Evolutionary conservation across 2,113 vertebrate genomes (phyloP).

Genomic region (Panthera tigris): DNA sequence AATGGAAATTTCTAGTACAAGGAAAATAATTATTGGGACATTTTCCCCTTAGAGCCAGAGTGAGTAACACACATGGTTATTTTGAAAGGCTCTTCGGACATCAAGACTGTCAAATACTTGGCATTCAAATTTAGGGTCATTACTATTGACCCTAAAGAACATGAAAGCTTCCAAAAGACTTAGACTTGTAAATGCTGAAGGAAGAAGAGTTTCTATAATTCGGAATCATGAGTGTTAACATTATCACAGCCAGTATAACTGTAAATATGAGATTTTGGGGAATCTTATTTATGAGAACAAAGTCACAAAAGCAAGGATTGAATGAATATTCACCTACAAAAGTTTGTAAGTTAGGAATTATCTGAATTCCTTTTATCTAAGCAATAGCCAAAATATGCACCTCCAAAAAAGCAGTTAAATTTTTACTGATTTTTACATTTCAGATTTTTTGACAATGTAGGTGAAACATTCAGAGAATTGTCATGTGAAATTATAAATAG

Average conservation of each 20-base stretch:
- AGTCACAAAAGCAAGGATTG: not conserved
- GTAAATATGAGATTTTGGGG: not conserved
- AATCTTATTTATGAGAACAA: constrained; percentile 19
- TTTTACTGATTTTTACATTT: constrained; percentile 10
- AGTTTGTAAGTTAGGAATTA: not conserved
- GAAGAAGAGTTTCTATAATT: not conserved
- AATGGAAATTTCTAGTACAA: not conserved
- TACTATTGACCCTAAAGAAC: not conserved
- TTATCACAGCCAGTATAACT: not conserved
- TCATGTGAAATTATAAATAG: not conserved
- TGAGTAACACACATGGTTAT: not conserved
- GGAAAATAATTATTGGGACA: not conserved
- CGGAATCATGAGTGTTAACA: not conserved
- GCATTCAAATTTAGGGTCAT: not conserved
- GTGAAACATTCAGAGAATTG: not conserved
- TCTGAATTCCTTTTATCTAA: not conserved
- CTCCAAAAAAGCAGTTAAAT: not conserved
- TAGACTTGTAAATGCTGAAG: not conserved
- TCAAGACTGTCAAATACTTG: not conserved
- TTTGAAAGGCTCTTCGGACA: not conserved
- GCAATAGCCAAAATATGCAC: not conserved
- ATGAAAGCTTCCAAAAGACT: not conserved
- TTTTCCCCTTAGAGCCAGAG: not conserved
- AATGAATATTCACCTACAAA: not conserved
- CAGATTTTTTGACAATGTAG: not conserved